Base-by-base conservation (phyloP, 2,113 vertebrate species). In the Mustela nigripes region DNA sequence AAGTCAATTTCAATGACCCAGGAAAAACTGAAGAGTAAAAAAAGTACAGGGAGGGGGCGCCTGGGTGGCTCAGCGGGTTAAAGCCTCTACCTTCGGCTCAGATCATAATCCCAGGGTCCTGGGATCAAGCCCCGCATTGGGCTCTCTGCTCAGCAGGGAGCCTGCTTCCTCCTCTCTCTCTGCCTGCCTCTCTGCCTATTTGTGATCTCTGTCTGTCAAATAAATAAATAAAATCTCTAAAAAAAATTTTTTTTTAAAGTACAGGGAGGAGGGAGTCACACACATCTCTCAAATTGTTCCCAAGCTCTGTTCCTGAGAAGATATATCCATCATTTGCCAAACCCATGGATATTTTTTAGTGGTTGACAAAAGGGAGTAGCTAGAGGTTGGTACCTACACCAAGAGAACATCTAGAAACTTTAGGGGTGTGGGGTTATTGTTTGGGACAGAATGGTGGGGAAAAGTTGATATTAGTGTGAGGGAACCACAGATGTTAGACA, bases 101-200 rank as follows among this genome's bases (percentile, higher is more conserved):
- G 53, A 5, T 56, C 53, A 56, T 56, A 16, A 18, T 56, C 53
- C 5, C 16, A 6, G 53, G 53, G 53, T 56, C 53, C 53, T 56
- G 53, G 53, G 16, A 56, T 56, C 1, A 1, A 18, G 53, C 16
- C 53, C 16, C 5, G 1, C 53, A 56, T 18, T 1, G 0, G 16
- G 53, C 16, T 56, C 53, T 56, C 53, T 56, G 16, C 53, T 56
- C 53, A 56, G 53, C 15, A 16, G 53, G 53, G 53, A 56, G 53
- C 53, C 16, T 56, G 53, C 14, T 56, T 56, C 16, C 53, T 56
- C 53, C 53, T 56, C 5, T 56, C 53, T 56, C 53, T 56, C 53
- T 56, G 50, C 50, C 53, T 56, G 16, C 16, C 16, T 5, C 16
- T 56, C 53, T 56, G 53, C 53, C 53, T 56, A 18, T 16, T 56